Conservation (phyloP, 1,140 invertebrate genomes). For the Vanessa atalanta region DNA sequence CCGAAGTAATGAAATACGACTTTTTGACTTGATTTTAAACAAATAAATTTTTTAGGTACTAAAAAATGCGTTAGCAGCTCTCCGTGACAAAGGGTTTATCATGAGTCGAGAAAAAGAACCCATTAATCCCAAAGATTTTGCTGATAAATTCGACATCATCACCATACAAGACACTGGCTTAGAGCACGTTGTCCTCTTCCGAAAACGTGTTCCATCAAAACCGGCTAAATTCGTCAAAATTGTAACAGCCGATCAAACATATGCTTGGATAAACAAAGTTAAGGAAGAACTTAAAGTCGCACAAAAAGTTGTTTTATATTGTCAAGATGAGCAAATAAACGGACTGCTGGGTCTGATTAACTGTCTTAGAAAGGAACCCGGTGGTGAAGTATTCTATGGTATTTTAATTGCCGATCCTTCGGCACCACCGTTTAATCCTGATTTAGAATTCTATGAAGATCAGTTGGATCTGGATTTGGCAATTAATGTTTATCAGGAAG, state of each 20-base stretch:
- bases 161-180: slow-evolving; percentile 66
- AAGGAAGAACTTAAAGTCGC: slow-evolving; percentile 82
- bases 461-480: slow-evolving; percentile 87
- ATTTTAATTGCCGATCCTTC: slow-evolving; percentile 84
- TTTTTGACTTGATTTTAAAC: too few relatives aligned
- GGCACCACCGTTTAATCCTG: slow-evolving; percentile 84
- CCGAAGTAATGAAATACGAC: too few relatives aligned
- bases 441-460: slow-evolving; percentile 83
- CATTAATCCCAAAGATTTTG: slow-evolving; percentile 55
- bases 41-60: slow-evolving; percentile 56
- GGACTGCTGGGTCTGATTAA: slow-evolving; percentile 85
- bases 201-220: slow-evolving; percentile 66
- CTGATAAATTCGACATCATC: slow-evolving; percentile 69
- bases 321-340: slow-evolving; percentile 84
- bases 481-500: slow-evolving; percentile 88
- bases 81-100: slow-evolving; percentile 78
- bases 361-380: slow-evolving; percentile 81
- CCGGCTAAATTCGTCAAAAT: slow-evolving; percentile 74
- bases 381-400: slow-evolving; percentile 62
- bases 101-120: slow-evolving; percentile 76
- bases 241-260: slow-evolving; percentile 55
- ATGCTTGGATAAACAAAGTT: slow-evolving; percentile 72
- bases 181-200: slow-evolving; percentile 74
- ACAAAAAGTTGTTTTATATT: slow-evolving; percentile 81
- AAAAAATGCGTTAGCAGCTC: slow-evolving; percentile 59